phyloP scores from a whole-genome alignment of 2,888 invertebrate species.

The Heliconius cydno region DNA sequence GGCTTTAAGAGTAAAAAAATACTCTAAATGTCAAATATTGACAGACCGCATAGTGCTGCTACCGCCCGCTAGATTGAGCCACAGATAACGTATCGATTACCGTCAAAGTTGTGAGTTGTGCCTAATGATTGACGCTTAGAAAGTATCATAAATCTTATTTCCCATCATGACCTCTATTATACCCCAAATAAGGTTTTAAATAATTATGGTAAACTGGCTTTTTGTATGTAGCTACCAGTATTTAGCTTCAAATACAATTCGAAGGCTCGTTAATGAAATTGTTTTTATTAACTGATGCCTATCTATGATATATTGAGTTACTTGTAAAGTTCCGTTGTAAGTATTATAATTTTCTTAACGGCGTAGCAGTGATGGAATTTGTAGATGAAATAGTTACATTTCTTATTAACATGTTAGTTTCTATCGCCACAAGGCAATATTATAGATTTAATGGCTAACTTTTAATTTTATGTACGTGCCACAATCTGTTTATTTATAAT shows the following conservation, averaged over 20 bases:
- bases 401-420: conserved; percentile 12
- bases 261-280: conserved; percentile 69
- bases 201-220: conserved; percentile 21
- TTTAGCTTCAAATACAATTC: conserved; percentile 57
- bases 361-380: conserved; percentile 18
- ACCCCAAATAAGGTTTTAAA: conserved; percentile 53
- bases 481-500: not conserved
- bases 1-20: not conserved
- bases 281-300: conserved; percentile 61
- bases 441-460: not conserved
- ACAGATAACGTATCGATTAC: conserved; percentile 73
- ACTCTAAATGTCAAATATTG: conserved; percentile 22
- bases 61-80: conserved; percentile 70
- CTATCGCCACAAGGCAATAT: not conserved
- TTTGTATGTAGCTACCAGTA: conserved; percentile 64
- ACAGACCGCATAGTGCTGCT: conserved; percentile 56
- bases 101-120: conserved; percentile 58
- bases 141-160: conserved; percentile 54
- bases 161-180: conserved; percentile 40
- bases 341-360: conserved; percentile 20
- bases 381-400: conserved; percentile 11
- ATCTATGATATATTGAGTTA: conserved; percentile 30
- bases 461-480: not conserved
- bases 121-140: conserved; percentile 70
- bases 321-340: conserved; percentile 21